These are phyloP conservation scores for Orchestes rusci DNA, from an alignment of 2,888 invertebrate species.

Conservation along the genomic window DNA sequence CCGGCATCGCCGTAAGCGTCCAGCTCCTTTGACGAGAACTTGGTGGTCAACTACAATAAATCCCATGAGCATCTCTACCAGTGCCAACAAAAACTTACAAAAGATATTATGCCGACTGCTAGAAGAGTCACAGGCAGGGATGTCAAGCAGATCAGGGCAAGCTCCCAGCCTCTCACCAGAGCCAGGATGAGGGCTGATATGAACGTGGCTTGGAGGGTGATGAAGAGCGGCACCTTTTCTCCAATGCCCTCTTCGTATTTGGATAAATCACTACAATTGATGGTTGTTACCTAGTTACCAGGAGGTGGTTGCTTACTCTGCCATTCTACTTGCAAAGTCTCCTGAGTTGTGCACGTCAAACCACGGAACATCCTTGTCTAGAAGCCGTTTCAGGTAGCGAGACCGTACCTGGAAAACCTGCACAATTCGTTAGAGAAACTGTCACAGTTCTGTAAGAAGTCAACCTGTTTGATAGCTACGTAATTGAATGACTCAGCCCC, in stretches of 20 bases:
- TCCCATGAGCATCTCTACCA: too few relatives aligned
- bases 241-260: conserved; percentile 79
- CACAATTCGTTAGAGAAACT: too few relatives aligned
- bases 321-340: conserved; percentile 66
- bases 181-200: conserved; percentile 65
- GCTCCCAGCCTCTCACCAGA: conserved; percentile 74
- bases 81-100: too few relatives aligned
- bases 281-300: not conserved
- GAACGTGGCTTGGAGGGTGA: conserved; percentile 63
- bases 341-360: conserved; percentile 66
- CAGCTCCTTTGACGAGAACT: conserved; percentile 58
- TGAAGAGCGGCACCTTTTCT: conserved; percentile 69
- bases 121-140: conserved; percentile 70
- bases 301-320: conserved; percentile 52
- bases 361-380: conserved; percentile 70
- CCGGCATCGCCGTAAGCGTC: conserved; percentile 70
- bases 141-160: conserved; percentile 69
- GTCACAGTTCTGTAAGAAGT: conserved; percentile 58
- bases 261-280: conserved; percentile 53
- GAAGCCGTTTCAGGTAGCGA: conserved; percentile 56
- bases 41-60: conserved; percentile 55
- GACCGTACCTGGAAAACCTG: conserved; percentile 58
- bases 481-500: conserved; percentile 63
- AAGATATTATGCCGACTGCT: conserved; percentile 67
- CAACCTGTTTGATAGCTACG: conserved; percentile 61